Conservation (phyloP, 2,888 invertebrate genomes). For the Agrotis segetum region DNA sequence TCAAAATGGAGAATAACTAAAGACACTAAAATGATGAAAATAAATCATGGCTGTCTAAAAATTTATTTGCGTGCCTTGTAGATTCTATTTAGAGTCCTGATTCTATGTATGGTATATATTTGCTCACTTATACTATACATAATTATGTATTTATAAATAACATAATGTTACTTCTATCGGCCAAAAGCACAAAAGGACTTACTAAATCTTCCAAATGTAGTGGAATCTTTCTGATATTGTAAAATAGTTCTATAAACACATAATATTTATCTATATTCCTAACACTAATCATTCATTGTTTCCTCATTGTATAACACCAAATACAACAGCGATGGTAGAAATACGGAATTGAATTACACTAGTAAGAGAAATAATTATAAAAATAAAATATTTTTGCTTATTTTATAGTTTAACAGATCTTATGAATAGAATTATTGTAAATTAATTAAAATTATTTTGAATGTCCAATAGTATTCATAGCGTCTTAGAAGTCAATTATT, state of each 20-base stretch:
- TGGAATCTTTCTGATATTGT: constrained; percentile 70
- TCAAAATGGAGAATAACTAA: constrained; percentile 8
- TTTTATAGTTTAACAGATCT: constrained; percentile 52
- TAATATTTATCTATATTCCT: constrained; percentile 55
- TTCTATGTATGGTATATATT: constrained; percentile 46
- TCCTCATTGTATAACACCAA: constrained; percentile 49
- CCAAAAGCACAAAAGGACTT: constrained; percentile 56
- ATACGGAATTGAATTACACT: constrained; percentile 63
- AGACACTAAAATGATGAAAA: constrained; percentile 16
- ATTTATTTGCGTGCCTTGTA: constrained; percentile 79
- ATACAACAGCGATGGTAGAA: constrained; percentile 57
- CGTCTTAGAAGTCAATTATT: constrained; percentile 69
- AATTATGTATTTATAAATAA: constrained; percentile 17
- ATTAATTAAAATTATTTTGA: constrained; percentile 54
- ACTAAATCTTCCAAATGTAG: constrained; percentile 70
- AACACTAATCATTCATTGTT: constrained; percentile 42
- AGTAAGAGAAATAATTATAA: constrained; percentile 43
- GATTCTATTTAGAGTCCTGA: constrained; percentile 55
- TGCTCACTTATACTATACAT: constrained; percentile 42
- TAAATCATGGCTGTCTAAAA: constrained; percentile 56
- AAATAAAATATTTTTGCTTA: constrained; percentile 43
- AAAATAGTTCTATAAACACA: constrained; percentile 53
- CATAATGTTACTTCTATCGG: constrained; percentile 26
- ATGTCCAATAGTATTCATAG: constrained; percentile 62
- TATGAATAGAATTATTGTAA: constrained; percentile 59